Evolutionary conservation across 2,113 vertebrate genomes (phyloP), one percentile per base, ranked within the genome.

Genomic region (Xiphophorus couchianus): DNA sequence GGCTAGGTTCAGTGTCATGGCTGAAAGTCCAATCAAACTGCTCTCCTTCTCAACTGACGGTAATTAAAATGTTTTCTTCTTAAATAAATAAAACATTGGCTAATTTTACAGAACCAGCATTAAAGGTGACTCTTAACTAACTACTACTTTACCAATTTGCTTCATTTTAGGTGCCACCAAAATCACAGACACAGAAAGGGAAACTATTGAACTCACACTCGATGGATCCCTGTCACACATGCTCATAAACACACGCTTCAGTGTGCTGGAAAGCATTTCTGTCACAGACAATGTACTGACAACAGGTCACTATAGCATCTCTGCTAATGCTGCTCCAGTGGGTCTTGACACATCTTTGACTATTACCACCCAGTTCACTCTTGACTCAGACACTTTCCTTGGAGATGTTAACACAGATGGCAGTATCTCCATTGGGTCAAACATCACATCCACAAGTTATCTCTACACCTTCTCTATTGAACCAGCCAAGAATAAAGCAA

Each of bases 11-110:
- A 88, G 65, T 9, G 44, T 94, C 3, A 91, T 84, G 0, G 95
- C 95, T 65, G 91, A 95, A 25, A 94, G 95, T 9, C 84, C 93
- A 11, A 69, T 97, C 28, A 86, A 95, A 35, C 81, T 96, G 63
- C 89, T 98, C 28, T 95, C 96, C 74, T 98, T 96, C 82, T 94
- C 83, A 27, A 44, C 96, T 62, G 94, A 95, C 84, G 97, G 97
- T 98, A 93, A 95, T 62, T 84, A 64, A 14, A 37, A 62, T 7
- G 69, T 66, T 75, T 22, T 83, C 17, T 42, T 62, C 13, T 54
- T 62, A 61, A 63, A 28, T 0, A 76, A 5, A n/a, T 39, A 42
- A 31, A 0, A 30, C 70, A 1, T 73, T 42, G 3, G 67, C 14
- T 44, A 68, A 69, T 27, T 25, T 10, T 33, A n/a, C 7, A 63